Base-by-base conservation (phyloP, 2,888 invertebrate species). In the Argyresthia goedartella region DNA sequence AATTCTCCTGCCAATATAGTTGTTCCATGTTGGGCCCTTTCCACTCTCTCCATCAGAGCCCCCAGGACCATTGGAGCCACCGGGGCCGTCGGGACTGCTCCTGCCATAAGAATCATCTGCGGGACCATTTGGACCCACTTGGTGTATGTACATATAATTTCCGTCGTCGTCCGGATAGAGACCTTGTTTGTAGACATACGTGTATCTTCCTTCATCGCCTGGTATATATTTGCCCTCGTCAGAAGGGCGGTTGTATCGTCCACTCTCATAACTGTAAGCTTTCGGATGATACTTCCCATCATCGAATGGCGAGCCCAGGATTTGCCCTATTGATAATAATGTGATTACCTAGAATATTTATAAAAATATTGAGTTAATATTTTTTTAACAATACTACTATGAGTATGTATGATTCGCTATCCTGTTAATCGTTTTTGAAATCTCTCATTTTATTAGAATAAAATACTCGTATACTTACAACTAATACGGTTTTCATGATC, bases 181-280 rank as follows among this genome's bases (percentile, higher is more conserved):
- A 0, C 71, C 71, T 55, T 75, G 73, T 45, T 68, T 61, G 43
- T 79, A 80, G 41, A 85, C 74, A 49, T 89, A 88, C 0, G 73
- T 76, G 60, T 89, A 89, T 60, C 71, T 79, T 9, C 89, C 89
- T 56, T 88, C 88, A 44, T 88, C 78, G 1, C 88, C 81, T 0
- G 85, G 88, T 15, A 78, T 57, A 57, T 90, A 90, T 64, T 86
- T 87, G 1, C 90, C 90, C 59, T 87, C 85, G 14, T 71, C 67
- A 51, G 65, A 51, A 0, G 82, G 76, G 58, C 80, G 71, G 49
- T 78, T 78, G 58, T 88, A 88, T 60, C 73, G 73, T 4, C 87
- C 87, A 54, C 84, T 82, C 48, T 85, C 80, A 41, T 70, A 68
- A 42, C 65, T 71, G 52, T 74, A 75, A 58, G 71, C 73, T 56